A percentile compares a stretch with the other conserved stretches of the same genome.
Conservation (phyloP, 2,797 vertebrate genomes). For the Propithecus perrieri region DNA sequence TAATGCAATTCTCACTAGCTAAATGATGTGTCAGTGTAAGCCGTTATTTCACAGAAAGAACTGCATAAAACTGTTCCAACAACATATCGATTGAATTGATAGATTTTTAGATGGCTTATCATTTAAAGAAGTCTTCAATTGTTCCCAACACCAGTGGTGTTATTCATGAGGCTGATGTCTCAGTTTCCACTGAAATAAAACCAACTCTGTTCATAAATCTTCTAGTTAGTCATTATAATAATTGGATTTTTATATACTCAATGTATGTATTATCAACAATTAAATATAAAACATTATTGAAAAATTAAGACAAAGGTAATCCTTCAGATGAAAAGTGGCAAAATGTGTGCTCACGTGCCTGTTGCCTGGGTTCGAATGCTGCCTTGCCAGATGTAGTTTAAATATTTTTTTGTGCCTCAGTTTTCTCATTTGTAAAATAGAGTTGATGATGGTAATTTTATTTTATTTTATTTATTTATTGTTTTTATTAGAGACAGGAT, state of each 20-base stretch:
- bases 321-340: neutral
- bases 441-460: neutral
- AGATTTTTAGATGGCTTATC: neutral
- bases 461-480: neutral
- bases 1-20: neutral
- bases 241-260: conserved; percentile 7
- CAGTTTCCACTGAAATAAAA: neutral
- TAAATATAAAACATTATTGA: neutral
- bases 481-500: neutral
- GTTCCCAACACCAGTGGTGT: neutral
- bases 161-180: conserved; percentile 24
- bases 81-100: conserved; percentile 4
- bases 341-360: neutral
- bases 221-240: neutral
- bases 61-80: neutral
- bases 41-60: neutral
- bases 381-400: neutral
- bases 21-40: neutral
- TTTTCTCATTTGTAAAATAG: conserved; percentile 26
- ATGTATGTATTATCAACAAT: neutral
- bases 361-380: neutral
- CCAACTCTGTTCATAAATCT: neutral
- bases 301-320: neutral
- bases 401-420: neutral
- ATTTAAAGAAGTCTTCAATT: conserved; percentile 30